phyloP scores from a whole-genome alignment of 2,888 invertebrate genomes.

The Cabera pusaria region DNA sequence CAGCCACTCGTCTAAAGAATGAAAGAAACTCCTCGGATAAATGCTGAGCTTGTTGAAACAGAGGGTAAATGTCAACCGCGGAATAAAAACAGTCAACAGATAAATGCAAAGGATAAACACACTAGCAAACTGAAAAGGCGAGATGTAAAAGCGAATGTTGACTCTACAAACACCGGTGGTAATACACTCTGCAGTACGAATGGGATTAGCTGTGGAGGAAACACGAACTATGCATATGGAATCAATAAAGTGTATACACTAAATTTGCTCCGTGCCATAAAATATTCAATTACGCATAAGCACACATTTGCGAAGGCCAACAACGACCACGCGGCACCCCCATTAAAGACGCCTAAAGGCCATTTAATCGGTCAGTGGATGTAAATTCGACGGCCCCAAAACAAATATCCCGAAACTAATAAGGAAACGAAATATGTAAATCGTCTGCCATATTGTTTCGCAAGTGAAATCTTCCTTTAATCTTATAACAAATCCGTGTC shows the following conservation, averaged over 20 bases:
- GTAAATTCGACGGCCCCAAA: slow-evolving; percentile 81
- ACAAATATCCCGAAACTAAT: slow-evolving; percentile 84
- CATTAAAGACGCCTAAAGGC: slow-evolving; percentile 84
- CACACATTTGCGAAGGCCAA: slow-evolving; percentile 81
- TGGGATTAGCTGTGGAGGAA: slow-evolving; percentile 35
- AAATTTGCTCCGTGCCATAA: slow-evolving; percentile 75
- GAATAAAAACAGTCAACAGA: slow-evolving; percentile 84
- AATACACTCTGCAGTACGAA: slow-evolving; percentile 35
- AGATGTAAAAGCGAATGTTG: slow-evolving; percentile 64
- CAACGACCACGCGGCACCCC: slow-evolving; percentile 83
- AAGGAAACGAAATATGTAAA: slow-evolving; percentile 84
- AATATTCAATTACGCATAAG: slow-evolving; percentile 84
- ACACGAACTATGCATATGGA: slow-evolving; percentile 45
- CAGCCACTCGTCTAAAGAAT: slow-evolving; percentile 74
- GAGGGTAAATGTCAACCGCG: slow-evolving; percentile 80
- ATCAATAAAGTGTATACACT: slow-evolving; percentile 72
- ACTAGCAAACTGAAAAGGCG: slow-evolving; percentile 70
- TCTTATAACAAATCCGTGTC: slow-evolving; percentile 84
- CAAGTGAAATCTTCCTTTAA: slow-evolving; percentile 85
- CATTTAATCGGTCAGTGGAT: slow-evolving; percentile 84
- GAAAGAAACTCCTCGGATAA: slow-evolving; percentile 76
- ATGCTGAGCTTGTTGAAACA: slow-evolving; percentile 71
- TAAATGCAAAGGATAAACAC: slow-evolving; percentile 82
- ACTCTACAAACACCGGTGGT: slow-evolving; percentile 47
- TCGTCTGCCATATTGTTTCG: slow-evolving; percentile 83